Percentiles rank a stretch among this genome's conserved stretches.
Conservation (phyloP, 2,113 vertebrate species). For the Merops nubicus region DNA sequence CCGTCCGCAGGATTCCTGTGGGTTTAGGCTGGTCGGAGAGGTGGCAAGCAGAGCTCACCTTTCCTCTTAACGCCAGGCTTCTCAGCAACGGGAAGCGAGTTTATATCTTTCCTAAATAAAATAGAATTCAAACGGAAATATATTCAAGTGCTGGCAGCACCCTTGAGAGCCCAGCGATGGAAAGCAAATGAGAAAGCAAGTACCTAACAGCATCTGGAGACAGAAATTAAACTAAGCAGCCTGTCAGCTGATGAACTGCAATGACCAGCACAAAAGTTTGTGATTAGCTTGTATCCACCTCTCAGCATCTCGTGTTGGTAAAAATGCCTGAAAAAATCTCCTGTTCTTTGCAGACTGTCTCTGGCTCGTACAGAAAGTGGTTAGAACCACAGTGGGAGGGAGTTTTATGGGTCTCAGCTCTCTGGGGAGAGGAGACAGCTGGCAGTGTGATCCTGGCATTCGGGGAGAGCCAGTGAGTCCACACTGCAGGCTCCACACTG, state of each 20-base stretch:
- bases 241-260: background rate
- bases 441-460: rapidly evolving
- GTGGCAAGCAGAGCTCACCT: background rate
- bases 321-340: background rate
- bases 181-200: background rate
- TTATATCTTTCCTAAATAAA: background rate
- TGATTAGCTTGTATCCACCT: background rate
- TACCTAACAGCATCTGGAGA: background rate
- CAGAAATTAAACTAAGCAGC: background rate
- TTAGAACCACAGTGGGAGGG: background rate
- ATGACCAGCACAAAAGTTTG: background rate
- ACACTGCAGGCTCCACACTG: rapidly evolving
- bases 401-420: background rate
- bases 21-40: background rate
- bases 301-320: rapidly evolving
- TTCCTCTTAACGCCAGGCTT: background rate
- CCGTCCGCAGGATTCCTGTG: no score
- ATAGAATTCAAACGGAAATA: background rate
- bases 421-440: background rate
- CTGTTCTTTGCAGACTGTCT: background rate
- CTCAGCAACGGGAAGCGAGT: background rate
- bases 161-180: background rate
- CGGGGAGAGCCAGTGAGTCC: rapidly evolving
- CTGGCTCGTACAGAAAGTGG: background rate
- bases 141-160: background rate